phyloP scores from a whole-genome alignment of 2,113 vertebrate genomes.

The Oryzias woworae region DNA sequence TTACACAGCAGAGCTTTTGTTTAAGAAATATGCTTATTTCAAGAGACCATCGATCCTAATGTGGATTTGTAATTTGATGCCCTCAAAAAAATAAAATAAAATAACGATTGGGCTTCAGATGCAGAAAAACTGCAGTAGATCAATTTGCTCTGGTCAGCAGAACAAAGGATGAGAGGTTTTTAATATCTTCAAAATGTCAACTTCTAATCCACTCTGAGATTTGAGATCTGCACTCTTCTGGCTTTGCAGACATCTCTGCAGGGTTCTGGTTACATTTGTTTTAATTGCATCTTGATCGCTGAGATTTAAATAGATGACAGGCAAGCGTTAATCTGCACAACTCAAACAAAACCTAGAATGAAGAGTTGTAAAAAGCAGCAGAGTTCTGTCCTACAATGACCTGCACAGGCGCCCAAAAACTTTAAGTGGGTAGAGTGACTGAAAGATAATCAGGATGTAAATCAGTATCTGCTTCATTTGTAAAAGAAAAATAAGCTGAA shows the following conservation, averaged over 20 bases:
- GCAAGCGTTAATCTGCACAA: slow-evolving; percentile 17
- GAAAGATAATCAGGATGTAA: too few species aligned
- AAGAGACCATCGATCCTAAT: slow-evolving; percentile 26
- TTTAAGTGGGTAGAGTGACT: neutral
- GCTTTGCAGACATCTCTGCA: slow-evolving; percentile 11
- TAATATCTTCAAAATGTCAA: slow-evolving; percentile 60
- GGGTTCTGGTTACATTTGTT: slow-evolving; percentile 7
- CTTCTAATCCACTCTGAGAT: slow-evolving; percentile 33
- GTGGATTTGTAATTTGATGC: slow-evolving; percentile 30
- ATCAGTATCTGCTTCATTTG: too few species aligned
- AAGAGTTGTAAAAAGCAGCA: neutral
- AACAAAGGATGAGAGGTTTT: slow-evolving; percentile 7
- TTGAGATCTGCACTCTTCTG: slow-evolving; percentile 6
- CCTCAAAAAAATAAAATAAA: neutral
- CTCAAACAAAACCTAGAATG: slow-evolving; percentile 10
- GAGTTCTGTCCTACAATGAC: neutral
- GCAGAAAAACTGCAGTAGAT: slow-evolving; percentile 34
- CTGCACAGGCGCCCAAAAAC: neutral
- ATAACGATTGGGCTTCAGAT: slow-evolving; percentile 22
- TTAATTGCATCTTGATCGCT: slow-evolving; percentile 20
- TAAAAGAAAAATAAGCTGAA: too few species aligned
- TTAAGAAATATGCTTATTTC: slow-evolving; percentile 13
- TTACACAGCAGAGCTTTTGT: slow-evolving; percentile 10
- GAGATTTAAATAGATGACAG: slow-evolving; percentile 10
- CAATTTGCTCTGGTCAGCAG: slow-evolving; percentile 34